These are phyloP conservation scores for Ephialtes manifestator DNA, from an alignment of 2,888 invertebrate species.

Conservation along the genomic window DNA sequence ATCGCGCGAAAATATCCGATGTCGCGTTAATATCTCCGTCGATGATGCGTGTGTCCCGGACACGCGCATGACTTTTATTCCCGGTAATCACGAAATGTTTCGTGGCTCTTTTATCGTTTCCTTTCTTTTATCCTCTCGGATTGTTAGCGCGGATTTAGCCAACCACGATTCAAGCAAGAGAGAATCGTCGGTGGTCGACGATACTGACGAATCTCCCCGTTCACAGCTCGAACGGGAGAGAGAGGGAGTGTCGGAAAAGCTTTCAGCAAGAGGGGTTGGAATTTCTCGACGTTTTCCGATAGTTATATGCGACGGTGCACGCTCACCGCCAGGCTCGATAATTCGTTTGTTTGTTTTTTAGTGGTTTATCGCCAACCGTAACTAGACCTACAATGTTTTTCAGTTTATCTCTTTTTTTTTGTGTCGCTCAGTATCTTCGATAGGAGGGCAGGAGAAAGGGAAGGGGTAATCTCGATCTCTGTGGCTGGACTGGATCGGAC, in stretches of 20 bases:
- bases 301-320: conserved; percentile 64
- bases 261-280: not conserved
- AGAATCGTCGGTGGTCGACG: conserved; percentile 7
- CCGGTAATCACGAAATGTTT: conserved; percentile 26
- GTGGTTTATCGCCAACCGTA: conserved; percentile 65
- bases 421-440: conserved; percentile 79
- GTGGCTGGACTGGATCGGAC: conserved; percentile 75
- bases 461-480: conserved; percentile 81
- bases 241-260: conserved; percentile 53
- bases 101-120: conserved; percentile 15
- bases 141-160: conserved; percentile 37
- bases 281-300: conserved; percentile 27
- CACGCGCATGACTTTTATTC: conserved; percentile 2
- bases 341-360: conserved; percentile 53
- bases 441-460: conserved; percentile 83
- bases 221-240: conserved; percentile 61
- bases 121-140: conserved; percentile 8
- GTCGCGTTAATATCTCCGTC: conserved; percentile 7
- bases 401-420: not conserved
- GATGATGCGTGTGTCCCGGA: conserved; percentile 7
- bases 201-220: conserved; percentile 44
- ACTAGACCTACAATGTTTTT: conserved; percentile 43
- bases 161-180: conserved; percentile 34
- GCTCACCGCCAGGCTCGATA: conserved; percentile 72
- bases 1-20: conserved; percentile 25